Evolutionary conservation across 2,888 invertebrate genomes (phyloP), one percentile per base, ranked within the genome.

Genomic region (Pollenia amentaria): DNA sequence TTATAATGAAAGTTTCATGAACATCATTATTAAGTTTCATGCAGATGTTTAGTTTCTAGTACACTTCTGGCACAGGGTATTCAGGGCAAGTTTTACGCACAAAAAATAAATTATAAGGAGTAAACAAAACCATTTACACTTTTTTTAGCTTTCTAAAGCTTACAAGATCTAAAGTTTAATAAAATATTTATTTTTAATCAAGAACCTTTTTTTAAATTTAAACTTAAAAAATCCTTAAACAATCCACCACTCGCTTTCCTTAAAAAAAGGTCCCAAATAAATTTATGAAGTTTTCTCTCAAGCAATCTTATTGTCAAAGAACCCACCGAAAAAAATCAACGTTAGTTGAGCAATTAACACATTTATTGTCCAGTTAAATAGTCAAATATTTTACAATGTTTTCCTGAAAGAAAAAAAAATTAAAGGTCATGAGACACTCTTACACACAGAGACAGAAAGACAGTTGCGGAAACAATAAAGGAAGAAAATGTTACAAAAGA

Each of bases 401-500:
- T 38, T 21, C 16, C 4, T 7, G 12, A 3, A 21, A 46, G 18
- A 11, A 40, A 7, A 40, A 60, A 78, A 55, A 14, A 9, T 0
- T 18, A 55, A 55, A 78, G 21, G 21, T 67, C 40, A 38, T 18
- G 69, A 51, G 16, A 21, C 14, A 14, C 2, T 16, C 2, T 11
- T n/a, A 16, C n/a, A 55, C n/a, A 42, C 62, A 40, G 8, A 44
- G 6, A n/a, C 77, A 38, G 55, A 29, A 29, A 18, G 7, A 48
- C 18, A 48, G n/a, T 80, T 64, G 12, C 53, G 67, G 42, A 75
- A 46, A 67, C 18, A 75, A 42, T 67, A 81, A 75, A 62, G 29
- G 60, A 67, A 62, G 46, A 67, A 51, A 67, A 67, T 72, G 80
- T 72, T 46, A 75, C 42, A 62, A 51, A 76, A 70, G 62, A 21